Evolutionary conservation across 30 jellyfish, hydroid and myxozoan species (phyloP).

Genomic region (Calvadosia cruxmelitensis): DNA sequence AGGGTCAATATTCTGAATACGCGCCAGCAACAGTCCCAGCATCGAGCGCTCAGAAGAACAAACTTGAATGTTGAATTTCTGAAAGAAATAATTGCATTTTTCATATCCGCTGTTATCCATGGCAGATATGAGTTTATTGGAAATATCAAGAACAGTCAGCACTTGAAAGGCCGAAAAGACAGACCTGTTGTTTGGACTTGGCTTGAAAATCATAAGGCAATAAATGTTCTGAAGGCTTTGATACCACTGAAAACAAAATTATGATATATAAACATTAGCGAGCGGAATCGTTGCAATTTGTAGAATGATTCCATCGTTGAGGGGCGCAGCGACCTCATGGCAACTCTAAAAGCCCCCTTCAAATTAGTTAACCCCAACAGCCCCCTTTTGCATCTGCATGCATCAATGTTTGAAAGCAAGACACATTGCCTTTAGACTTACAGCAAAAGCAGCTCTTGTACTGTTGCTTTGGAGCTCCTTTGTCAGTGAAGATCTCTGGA

Average conservation of each 20-base stretch:
- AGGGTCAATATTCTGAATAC: conserved; percentile 75
- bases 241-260: conserved; percentile 58
- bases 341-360: no score
- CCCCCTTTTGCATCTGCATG: no score
- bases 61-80: conserved; percentile 61
- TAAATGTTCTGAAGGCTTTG: conserved; percentile 91
- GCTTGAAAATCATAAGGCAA: conserved; percentile 82
- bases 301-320: no score
- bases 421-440: conserved; percentile 39
- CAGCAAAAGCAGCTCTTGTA: conserved; percentile 64
- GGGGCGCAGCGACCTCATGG: no score
- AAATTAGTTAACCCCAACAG: no score
- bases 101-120: no score
- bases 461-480: conserved; percentile 59
- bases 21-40: conserved; percentile 84
- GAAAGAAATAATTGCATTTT: conserved; percentile 1
- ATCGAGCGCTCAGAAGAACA: conserved; percentile 83
- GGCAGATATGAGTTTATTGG: no score
- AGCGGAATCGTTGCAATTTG: no score
- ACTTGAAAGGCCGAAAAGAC: background rate
- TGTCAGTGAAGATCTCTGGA: conserved; percentile 55
- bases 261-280: no score
- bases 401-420: no score
- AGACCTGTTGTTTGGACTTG: conserved; percentile 53
- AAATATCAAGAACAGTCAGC: background rate